Evolutionary conservation across 1,140 invertebrate species (phyloP).

Genomic region (Atta cephalotes): DNA sequence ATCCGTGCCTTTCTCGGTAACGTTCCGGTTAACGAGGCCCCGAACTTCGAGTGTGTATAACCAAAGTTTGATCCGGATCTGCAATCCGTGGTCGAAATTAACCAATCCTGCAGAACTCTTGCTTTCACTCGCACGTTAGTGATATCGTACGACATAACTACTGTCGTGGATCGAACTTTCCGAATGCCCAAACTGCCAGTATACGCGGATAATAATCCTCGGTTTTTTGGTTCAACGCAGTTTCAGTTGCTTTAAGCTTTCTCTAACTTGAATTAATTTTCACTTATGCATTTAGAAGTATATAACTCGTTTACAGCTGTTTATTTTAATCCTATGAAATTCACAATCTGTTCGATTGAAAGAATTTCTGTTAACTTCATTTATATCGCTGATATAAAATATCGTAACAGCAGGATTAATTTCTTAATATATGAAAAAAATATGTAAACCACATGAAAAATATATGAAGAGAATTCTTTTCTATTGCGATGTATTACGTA

Average conservation of each 20-base stretch:
- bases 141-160: conserved; percentile 29
- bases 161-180: conserved; percentile 40
- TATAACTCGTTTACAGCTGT: not conserved
- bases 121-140: conserved; percentile 14
- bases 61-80: conserved; percentile 16
- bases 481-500: not conserved
- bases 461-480: not conserved
- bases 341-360: not conserved
- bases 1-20: not conserved
- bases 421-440: not conserved
- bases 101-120: not conserved
- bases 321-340: not conserved
- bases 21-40: conserved; percentile 1
- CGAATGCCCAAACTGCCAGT: conserved; percentile 1
- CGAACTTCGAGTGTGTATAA: not conserved
- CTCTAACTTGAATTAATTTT: conserved; percentile 17
- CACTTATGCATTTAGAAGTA: not conserved
- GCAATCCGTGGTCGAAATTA: conserved; percentile 26
- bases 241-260: not conserved
- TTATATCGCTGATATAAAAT: not conserved
- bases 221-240: not conserved
- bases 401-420: not conserved
- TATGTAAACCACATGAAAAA: not conserved
- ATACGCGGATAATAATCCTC: not conserved
- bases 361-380: not conserved